These are phyloP conservation scores for Pluvianellus socialis DNA, from an alignment of 2,113 vertebrate genomes.

Conservation along the genomic window DNA sequence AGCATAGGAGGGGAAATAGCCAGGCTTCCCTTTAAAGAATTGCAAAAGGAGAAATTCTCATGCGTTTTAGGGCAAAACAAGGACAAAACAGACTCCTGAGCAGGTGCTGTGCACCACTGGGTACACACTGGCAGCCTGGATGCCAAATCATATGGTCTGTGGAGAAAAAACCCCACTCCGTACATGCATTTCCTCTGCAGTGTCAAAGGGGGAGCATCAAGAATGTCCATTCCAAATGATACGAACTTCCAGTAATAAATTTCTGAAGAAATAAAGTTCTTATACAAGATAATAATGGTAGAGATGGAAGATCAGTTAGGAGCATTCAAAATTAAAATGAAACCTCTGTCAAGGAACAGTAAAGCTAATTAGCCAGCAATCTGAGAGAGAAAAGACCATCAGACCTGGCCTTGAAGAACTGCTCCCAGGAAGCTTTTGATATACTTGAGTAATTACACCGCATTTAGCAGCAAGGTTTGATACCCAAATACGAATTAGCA, in stretches of 20 bases:
- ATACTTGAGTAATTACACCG: background rate
- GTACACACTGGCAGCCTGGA: background rate
- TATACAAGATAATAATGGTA: background rate
- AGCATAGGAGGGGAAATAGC: background rate
- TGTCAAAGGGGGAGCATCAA: background rate
- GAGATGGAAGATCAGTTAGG: background rate
- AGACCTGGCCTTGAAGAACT: background rate
- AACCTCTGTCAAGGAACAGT: background rate
- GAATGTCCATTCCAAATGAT: background rate
- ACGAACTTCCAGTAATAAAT: background rate
- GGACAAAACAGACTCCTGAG: background rate
- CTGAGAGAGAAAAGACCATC: background rate
- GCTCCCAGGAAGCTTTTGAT: background rate
- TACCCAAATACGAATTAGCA: background rate
- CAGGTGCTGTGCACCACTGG: background rate
- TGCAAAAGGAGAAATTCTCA: background rate
- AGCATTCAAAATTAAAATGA: background rate
- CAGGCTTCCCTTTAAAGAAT: background rate
- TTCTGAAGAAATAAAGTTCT: background rate
- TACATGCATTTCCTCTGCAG: background rate
- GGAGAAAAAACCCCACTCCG: background rate
- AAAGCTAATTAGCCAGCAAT: background rate
- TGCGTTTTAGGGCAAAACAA: background rate
- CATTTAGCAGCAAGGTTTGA: background rate
- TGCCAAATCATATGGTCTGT: background rate